phyloP scores from a whole-genome alignment of 2,888 invertebrate genomes.

The Tenthredo notha region DNA sequence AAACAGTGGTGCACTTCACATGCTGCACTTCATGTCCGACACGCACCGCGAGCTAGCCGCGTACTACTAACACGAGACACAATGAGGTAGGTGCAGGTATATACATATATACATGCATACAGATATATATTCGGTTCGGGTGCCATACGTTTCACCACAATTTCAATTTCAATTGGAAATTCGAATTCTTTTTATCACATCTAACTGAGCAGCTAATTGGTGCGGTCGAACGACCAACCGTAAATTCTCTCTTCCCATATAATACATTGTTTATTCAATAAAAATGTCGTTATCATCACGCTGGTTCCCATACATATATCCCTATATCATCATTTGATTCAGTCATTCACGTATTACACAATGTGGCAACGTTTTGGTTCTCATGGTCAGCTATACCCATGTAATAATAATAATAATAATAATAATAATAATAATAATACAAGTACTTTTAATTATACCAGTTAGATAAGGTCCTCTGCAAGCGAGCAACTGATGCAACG shows the following conservation, averaged over 20 bases:
- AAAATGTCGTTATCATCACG: not conserved
- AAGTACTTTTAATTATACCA: constrained; percentile 81
- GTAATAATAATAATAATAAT: not conserved
- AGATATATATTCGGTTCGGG: not conserved
- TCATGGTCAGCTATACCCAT: not conserved
- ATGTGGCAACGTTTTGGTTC: not conserved
- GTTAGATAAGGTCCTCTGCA: constrained; percentile 92
- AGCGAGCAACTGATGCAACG: constrained; percentile 87
- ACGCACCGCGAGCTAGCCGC: constrained; percentile 38
- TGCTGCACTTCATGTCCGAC: constrained; percentile 52
- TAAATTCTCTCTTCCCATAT: constrained; percentile 58
- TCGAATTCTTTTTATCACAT: constrained; percentile 45
- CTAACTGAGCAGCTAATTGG: constrained; percentile 50
- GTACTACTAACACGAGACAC: constrained; percentile 19
- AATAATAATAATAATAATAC: not conserved
- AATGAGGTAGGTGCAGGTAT: not conserved
- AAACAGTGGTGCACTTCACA: constrained; percentile 52
- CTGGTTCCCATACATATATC: not conserved
- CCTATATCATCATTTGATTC: not conserved
- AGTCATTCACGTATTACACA: not conserved
- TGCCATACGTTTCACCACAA: constrained; percentile 12
- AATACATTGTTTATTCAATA: constrained; percentile 71
- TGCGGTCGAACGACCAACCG: constrained; percentile 40
- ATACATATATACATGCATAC: not conserved
- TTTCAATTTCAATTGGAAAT: constrained; percentile 53